Evolutionary conservation across 2,797 vertebrate genomes (phyloP).

Genomic region (Paedocypris micromegethes): DNA sequence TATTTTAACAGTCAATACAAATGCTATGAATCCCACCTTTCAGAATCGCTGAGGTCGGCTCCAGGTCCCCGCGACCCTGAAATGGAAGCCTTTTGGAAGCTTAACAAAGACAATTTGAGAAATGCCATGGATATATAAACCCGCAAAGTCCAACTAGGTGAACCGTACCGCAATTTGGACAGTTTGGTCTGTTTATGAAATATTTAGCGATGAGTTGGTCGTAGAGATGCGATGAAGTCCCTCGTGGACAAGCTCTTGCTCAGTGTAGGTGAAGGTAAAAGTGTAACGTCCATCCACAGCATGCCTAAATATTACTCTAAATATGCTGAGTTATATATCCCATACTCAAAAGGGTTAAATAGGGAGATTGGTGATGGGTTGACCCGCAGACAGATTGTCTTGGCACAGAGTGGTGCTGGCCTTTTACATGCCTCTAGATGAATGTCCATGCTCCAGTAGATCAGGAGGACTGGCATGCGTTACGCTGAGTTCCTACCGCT

Average conservation of each 20-base stretch:
- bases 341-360: conserved; percentile 56
- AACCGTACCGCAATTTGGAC: too few relatives aligned
- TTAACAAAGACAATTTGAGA: too few relatives aligned
- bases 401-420: conserved; percentile 39
- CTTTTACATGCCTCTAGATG: conserved; percentile 44
- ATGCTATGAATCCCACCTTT: too few relatives aligned
- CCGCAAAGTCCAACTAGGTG: too few relatives aligned
- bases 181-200: too few relatives aligned
- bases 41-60: too few relatives aligned
- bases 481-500: conserved; percentile 41
- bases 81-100: too few relatives aligned
- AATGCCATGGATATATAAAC: too few relatives aligned
- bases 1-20: too few relatives aligned
- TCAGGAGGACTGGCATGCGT: conserved; percentile 49
- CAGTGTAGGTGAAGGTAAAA: conserved; percentile 41
- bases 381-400: conserved; percentile 38
- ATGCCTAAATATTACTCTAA: conserved; percentile 74
- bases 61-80: too few relatives aligned
- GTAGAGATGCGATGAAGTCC: conserved; percentile 26
- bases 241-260: background rate
- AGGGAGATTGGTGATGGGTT: conserved; percentile 15
- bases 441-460: conserved; percentile 42
- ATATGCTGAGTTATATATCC: conserved; percentile 55
- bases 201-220: too few relatives aligned
- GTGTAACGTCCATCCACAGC: conserved; percentile 54